Conservation (phyloP, 30 jellyfish, hydroid and myxozoan genomes). For the Mastigias papua region DNA sequence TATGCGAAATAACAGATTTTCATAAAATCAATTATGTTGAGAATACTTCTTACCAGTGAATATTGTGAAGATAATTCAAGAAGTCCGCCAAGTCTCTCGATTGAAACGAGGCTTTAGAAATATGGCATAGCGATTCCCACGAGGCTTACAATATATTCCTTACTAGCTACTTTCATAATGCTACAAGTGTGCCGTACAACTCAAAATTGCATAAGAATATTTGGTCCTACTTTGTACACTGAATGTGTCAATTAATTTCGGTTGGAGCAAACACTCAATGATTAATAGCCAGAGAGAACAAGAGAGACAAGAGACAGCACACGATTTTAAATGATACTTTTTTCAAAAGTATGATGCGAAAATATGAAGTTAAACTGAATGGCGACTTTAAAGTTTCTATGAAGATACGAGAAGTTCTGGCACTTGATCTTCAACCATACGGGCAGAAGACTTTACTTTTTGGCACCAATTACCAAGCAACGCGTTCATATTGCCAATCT, state of each 20-base stretch:
- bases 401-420: constrained; percentile 80
- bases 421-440: constrained; percentile 89
- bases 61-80: neutral
- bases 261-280: no score
- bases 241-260: no score
- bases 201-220: no score
- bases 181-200: no score
- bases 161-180: no score
- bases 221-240: no score
- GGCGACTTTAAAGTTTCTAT: neutral
- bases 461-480: constrained; percentile 92
- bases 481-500: constrained; percentile 78
- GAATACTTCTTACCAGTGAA: neutral
- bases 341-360: neutral
- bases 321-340: neutral
- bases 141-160: no score
- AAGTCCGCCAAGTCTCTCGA: constrained; percentile 1
- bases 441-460: constrained; percentile 87
- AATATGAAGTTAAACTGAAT: neutral
- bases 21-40: no score
- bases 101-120: neutral
- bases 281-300: no score
- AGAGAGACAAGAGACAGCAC: no score
- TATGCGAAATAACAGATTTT: no score
- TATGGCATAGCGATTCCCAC: neutral